phyloP scores from a whole-genome alignment of 2,888 invertebrate genomes.

The Hybos culiciformis region DNA sequence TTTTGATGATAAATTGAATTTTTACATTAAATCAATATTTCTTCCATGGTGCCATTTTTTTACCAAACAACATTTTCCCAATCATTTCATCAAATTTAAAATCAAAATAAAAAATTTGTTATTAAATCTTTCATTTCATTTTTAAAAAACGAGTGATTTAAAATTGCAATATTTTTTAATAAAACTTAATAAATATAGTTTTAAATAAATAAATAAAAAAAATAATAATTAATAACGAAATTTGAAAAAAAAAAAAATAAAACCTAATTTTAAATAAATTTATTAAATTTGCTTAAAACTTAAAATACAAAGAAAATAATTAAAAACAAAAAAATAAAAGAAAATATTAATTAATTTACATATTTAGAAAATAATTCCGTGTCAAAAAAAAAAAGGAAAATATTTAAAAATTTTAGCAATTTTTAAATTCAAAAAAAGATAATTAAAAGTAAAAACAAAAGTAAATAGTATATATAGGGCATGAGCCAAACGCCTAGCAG shows the following conservation, averaged over 20 bases:
- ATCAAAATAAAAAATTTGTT: slow-evolving; percentile 24
- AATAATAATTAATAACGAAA: no score
- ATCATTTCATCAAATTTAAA: no score
- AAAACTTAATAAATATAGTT: no score
- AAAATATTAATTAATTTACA: slow-evolving; percentile 13
- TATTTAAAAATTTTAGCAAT: background rate
- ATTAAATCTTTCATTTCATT: slow-evolving; percentile 33
- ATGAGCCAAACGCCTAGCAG: slow-evolving; percentile 35
- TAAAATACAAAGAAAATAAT: slow-evolving; percentile 12
- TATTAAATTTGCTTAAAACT: slow-evolving; percentile 14
- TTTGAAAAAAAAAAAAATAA: no score
- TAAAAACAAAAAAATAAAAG: slow-evolving; percentile 9
- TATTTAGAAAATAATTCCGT: slow-evolving; percentile 11
- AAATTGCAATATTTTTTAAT: slow-evolving; percentile 1
- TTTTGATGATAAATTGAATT: slow-evolving; percentile 14
- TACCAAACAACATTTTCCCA: slow-evolving; percentile 24
- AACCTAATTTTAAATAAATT: background rate
- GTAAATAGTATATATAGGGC: slow-evolving; percentile 19
- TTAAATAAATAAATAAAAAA: no score
- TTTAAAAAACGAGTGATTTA: slow-evolving; percentile 21
- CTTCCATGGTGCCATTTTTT: background rate
- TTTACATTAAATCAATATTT: background rate
- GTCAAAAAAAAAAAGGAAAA: background rate
- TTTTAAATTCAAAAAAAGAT: background rate
- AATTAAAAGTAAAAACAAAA: slow-evolving; percentile 1